Evolutionary conservation across 2,888 invertebrate species (phyloP).

Genomic region (Megaustenia siamemsis): DNA sequence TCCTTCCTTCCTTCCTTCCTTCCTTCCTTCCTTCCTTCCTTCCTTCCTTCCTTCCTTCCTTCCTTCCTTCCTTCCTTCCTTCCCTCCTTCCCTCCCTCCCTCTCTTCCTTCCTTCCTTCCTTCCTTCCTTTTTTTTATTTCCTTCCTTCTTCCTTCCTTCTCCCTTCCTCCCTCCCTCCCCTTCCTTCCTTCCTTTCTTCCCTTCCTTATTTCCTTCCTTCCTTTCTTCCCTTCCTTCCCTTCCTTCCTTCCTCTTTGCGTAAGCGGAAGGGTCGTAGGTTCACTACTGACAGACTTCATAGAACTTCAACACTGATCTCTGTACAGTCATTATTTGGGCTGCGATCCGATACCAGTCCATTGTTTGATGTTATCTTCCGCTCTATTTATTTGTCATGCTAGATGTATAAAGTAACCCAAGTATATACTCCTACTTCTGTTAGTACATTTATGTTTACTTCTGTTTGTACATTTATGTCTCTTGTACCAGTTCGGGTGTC

Average conservation of each 20-base stretch:
- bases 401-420: too few relatives aligned
- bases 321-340: background rate
- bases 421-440: too few relatives aligned
- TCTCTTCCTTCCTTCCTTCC: background rate
- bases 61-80: background rate
- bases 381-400: too few relatives aligned
- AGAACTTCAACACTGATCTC: background rate
- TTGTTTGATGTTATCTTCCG: too few relatives aligned
- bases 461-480: too few relatives aligned
- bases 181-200: background rate
- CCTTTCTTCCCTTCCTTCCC: background rate
- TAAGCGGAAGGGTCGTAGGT: background rate
- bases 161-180: background rate
- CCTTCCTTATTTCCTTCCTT: background rate
- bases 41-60: conserved; percentile 6
- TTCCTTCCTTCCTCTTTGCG: background rate
- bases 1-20: background rate
- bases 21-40: background rate
- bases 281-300: too few relatives aligned
- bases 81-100: background rate
- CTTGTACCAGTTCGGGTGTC: too few relatives aligned
- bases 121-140: too few relatives aligned
- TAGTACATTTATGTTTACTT: too few relatives aligned
- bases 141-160: background rate
- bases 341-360: too few relatives aligned